A percentile compares a stretch with the other conserved stretches of the same genome.
Evolutionary conservation across 2,888 invertebrate genomes (phyloP).

Genomic region (Julus scanicus): DNA sequence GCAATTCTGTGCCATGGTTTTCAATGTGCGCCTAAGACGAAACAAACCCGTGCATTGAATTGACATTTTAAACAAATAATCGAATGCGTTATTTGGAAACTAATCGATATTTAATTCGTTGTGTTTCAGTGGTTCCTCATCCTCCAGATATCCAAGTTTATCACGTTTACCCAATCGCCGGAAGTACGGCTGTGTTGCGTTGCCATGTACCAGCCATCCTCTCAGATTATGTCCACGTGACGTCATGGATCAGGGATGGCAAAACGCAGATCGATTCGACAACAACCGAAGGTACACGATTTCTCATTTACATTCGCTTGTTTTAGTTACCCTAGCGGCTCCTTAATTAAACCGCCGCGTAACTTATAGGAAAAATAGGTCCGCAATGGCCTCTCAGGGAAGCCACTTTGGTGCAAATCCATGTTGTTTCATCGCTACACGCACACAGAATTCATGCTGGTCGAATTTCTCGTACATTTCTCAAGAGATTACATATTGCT

Average conservation of each 20-base stretch:
- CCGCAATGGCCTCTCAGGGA: neutral
- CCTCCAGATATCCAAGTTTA: conserved; percentile 58
- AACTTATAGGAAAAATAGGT: neutral
- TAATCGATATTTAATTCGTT: conserved; percentile 23
- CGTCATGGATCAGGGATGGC: conserved; percentile 58
- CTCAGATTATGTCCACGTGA: conserved; percentile 58
- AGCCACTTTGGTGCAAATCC: neutral
- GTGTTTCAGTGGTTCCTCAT: conserved; percentile 58
- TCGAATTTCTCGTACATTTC: neutral
- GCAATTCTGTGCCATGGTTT: neutral
- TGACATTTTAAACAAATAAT: neutral
- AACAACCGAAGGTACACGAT: conserved; percentile 54
- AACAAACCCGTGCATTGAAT: neutral
- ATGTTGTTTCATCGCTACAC: neutral
- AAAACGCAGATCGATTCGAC: conserved; percentile 57
- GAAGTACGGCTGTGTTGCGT: conserved; percentile 58
- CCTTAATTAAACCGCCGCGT: neutral
- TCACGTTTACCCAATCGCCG: conserved; percentile 58
- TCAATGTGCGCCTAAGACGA: neutral
- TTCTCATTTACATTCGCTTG: neutral
- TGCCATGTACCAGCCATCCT: conserved; percentile 58
- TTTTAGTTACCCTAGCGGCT: neutral
- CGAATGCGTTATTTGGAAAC: neutral
- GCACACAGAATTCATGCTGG: neutral
- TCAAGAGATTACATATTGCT: conserved; percentile 46